These are phyloP conservation scores for Mythimna impura DNA, from an alignment of 2,888 invertebrate species.

Conservation along the genomic window DNA sequence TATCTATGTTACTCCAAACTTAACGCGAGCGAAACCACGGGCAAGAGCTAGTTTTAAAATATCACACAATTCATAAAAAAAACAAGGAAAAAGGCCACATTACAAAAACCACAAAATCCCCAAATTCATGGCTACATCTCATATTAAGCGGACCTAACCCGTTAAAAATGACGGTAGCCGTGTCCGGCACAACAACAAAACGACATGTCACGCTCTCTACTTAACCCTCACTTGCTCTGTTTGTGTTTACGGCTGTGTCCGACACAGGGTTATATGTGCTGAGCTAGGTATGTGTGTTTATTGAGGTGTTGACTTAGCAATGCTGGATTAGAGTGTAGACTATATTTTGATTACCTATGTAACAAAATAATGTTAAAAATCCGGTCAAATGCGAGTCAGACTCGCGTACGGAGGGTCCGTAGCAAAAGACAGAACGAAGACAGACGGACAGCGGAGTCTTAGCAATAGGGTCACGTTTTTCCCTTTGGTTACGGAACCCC, in stretches of 20 bases:
- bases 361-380: too few relatives aligned
- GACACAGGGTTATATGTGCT: slow-evolving; percentile 31
- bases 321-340: not conserved
- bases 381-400: too few relatives aligned
- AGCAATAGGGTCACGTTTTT: too few relatives aligned
- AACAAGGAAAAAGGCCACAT: not conserved
- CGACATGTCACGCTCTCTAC: slow-evolving; percentile 67
- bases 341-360: not conserved
- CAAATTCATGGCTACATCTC: slow-evolving; percentile 33
- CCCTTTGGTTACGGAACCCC: too few relatives aligned
- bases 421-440: too few relatives aligned
- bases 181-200: slow-evolving; percentile 67
- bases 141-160: slow-evolving; percentile 59
- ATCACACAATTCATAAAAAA: not conserved
- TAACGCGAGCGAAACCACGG: too few relatives aligned
- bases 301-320: not conserved
- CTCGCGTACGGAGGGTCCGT: too few relatives aligned
- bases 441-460: too few relatives aligned
- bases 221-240: slow-evolving; percentile 69
- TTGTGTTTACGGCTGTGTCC: slow-evolving; percentile 56
- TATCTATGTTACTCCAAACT: too few relatives aligned
- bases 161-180: slow-evolving; percentile 63
- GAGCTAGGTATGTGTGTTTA: slow-evolving; percentile 18
- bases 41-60: not conserved
- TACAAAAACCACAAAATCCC: slow-evolving; percentile 3